phyloP scores from a whole-genome alignment of 2,888 invertebrate genomes.

The Heliconius aoede region DNA sequence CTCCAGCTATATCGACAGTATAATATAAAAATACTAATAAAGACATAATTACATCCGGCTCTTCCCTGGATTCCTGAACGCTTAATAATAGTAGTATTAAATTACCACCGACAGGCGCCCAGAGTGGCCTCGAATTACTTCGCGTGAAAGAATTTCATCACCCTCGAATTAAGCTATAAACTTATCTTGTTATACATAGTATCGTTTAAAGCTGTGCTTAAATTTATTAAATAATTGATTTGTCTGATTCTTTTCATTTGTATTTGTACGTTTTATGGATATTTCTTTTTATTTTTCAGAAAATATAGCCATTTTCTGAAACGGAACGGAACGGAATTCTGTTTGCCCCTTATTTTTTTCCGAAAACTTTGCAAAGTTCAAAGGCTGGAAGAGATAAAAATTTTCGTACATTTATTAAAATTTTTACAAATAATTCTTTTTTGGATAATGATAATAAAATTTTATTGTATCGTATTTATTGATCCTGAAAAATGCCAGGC shows the following conservation, averaged over 20 bases:
- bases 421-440: too few relatives aligned
- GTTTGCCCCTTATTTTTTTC: too few relatives aligned
- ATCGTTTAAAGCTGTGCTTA: not conserved
- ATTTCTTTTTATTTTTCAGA: not conserved
- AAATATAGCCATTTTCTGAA: too few relatives aligned
- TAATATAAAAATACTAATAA: conserved; percentile 11
- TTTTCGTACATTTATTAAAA: too few relatives aligned
- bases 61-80: not conserved
- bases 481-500: not conserved
- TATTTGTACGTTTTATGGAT: not conserved
- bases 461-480: not conserved
- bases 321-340: too few relatives aligned
- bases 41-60: not conserved
- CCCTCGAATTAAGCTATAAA: conserved; percentile 36
- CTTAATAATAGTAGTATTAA: conserved; percentile 31
- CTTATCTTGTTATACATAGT: not conserved
- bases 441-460: not conserved
- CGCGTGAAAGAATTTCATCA: conserved; percentile 41
- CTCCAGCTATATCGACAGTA: not conserved
- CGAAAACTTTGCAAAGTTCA: not conserved
- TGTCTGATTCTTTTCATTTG: not conserved
- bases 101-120: conserved; percentile 36
- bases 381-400: not conserved
- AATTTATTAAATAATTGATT: not conserved
- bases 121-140: conserved; percentile 39